These are phyloP conservation scores for Ascaphus truei DNA, from an alignment of 2,113 vertebrate species.

Conservation along the genomic window DNA sequence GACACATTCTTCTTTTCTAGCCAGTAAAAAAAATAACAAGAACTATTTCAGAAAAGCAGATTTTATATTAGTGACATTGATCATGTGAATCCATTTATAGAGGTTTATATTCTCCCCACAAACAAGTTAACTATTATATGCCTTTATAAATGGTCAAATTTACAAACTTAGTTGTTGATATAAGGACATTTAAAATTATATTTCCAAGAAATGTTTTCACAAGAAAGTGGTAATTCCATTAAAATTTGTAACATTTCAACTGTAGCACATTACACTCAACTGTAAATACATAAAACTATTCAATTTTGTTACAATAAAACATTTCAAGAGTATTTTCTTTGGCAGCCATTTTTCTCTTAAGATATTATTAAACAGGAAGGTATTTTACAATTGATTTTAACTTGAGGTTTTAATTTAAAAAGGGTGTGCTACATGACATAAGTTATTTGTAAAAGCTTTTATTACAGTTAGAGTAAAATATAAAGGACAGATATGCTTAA, in stretches of 20 bases:
- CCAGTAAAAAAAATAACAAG: too few relatives aligned
- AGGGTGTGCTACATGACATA: conserved; percentile 24
- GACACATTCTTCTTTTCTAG: too few relatives aligned
- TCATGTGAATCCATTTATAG: too few relatives aligned
- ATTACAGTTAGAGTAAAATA: conserved; percentile 4
- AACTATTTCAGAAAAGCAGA: too few relatives aligned
- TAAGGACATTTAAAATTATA: too few relatives aligned
- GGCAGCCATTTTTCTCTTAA: not conserved
- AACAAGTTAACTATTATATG: too few relatives aligned
- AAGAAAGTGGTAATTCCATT: not conserved
- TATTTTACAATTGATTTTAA: conserved; percentile 26
- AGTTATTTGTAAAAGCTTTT: conserved; percentile 29
- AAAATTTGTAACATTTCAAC: not conserved
- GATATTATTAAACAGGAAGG: conserved; percentile 13
- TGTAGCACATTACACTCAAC: not conserved
- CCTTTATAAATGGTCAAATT: too few relatives aligned
- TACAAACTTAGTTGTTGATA: too few relatives aligned
- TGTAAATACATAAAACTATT: conserved; percentile 22
- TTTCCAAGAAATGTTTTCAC: too few relatives aligned
- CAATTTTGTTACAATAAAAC: conserved; percentile 21
- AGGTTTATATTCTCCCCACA: too few relatives aligned
- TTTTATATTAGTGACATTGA: too few relatives aligned
- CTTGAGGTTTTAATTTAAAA: conserved; percentile 26
- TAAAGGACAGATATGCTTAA: not conserved
- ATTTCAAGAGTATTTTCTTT: conserved; percentile 12